Evolutionary conservation across 1,140 invertebrate genomes (phyloP).

Genomic region (Bacillus rossius): DNA sequence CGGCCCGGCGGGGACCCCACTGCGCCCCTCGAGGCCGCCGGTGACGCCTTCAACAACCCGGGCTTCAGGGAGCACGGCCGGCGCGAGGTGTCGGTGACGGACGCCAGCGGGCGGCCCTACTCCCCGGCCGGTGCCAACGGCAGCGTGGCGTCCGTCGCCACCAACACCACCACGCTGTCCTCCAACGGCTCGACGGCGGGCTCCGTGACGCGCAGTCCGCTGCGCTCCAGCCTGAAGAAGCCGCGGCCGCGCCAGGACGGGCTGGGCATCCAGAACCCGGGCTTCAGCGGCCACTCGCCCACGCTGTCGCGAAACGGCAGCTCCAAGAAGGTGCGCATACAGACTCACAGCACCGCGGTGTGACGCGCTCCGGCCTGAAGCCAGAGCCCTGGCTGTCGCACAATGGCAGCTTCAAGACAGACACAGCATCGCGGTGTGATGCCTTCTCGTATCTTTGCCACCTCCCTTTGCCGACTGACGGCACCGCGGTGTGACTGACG

Average conservation of each 20-base stretch:
- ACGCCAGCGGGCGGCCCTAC: conserved; percentile 75
- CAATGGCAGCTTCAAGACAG: no score
- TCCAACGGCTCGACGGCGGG: conserved; percentile 53
- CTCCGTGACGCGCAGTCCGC: conserved; percentile 61
- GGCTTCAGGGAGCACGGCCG: conserved; percentile 63
- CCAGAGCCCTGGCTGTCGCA: no score
- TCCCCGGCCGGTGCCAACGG: conserved; percentile 56
- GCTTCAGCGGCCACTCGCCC: conserved; percentile 71
- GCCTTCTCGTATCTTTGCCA: no score
- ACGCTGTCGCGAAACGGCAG: conserved; percentile 73
- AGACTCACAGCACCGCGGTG: conserved; percentile 82
- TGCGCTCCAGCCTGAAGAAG: conserved; percentile 77
- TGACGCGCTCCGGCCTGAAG: no score
- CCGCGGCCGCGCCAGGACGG: conserved; percentile 54
- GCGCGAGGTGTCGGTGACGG: conserved; percentile 67
- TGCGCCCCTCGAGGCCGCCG: conserved; percentile 41
- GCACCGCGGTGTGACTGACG: no score
- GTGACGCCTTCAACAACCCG: conserved; percentile 68
- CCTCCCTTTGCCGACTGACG: no score
- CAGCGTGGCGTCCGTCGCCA: conserved; percentile 68
- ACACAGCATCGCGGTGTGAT: no score
- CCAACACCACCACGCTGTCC: conserved; percentile 62
- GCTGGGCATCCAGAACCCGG: conserved; percentile 80
- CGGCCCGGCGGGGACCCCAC: conserved; percentile 65
- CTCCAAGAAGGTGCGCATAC: conserved; percentile 78